These are phyloP conservation scores for Orchestia grillus DNA, from an alignment of 1,140 invertebrate genomes.

Conservation along the genomic window DNA sequence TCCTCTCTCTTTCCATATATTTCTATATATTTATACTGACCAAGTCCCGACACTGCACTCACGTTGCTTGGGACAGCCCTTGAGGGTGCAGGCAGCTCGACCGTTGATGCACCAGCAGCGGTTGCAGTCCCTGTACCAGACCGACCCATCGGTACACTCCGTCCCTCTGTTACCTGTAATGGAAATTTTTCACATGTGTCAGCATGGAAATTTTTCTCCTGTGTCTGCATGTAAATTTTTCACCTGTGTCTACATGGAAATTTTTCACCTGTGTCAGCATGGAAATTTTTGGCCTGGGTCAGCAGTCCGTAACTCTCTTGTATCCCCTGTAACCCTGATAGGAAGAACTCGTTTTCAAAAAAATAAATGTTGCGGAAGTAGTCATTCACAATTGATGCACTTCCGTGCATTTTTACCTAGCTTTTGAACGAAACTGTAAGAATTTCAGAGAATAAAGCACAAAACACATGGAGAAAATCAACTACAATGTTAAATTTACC, in stretches of 20 bases:
- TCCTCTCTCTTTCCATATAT: neutral
- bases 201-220: neutral
- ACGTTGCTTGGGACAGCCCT: conserved; percentile 72
- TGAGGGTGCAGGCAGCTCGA: neutral
- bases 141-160: neutral
- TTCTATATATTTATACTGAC: neutral
- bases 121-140: neutral
- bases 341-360: neutral
- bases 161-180: neutral
- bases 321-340: neutral
- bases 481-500: no score
- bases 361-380: neutral
- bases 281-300: neutral
- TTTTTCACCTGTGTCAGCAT: neutral
- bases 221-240: neutral
- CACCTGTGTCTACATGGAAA: neutral
- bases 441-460: no score
- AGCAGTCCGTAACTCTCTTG: neutral
- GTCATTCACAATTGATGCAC: neutral
- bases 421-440: neutral
- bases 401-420: neutral
- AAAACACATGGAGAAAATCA: no score
- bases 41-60: neutral
- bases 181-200: neutral
- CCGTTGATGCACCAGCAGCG: neutral